Percentiles rank a stretch among this genome's conserved stretches.
These are phyloP conservation scores for Drosophila atripex DNA, from an alignment of 2,888 invertebrate genomes.

Conservation along the genomic window DNA sequence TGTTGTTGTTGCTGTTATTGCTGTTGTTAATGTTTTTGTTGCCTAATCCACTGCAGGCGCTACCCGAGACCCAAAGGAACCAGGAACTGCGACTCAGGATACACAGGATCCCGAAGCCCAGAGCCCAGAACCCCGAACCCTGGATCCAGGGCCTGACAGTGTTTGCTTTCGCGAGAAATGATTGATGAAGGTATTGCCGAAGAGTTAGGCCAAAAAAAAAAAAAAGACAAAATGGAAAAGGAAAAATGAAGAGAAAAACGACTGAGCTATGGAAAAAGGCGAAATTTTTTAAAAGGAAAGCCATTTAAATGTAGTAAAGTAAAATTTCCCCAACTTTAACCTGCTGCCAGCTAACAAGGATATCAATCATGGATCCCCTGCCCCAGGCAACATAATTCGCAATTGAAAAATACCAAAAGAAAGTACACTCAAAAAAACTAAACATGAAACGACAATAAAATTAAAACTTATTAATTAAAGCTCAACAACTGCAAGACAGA, in stretches of 20 bases:
- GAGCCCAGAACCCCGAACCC: slow-evolving; percentile 30
- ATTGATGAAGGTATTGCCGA: slow-evolving; percentile 73
- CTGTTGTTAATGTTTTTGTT: slow-evolving; percentile 24
- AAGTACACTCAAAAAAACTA: neutral
- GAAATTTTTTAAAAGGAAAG: slow-evolving; percentile 41
- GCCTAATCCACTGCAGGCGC: slow-evolving; percentile 75
- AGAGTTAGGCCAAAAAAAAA: slow-evolving; percentile 39
- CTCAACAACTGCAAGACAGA: neutral
- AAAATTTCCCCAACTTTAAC: slow-evolving; percentile 48
- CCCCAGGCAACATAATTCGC: neutral
- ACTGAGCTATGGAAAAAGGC: slow-evolving; percentile 15
- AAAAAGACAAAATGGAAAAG: no score
- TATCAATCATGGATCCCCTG: slow-evolving; percentile 9
- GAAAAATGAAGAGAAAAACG: slow-evolving; percentile 23
- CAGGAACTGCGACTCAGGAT: slow-evolving; percentile 26
- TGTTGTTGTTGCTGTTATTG: neutral
- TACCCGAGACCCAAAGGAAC: slow-evolving; percentile 44
- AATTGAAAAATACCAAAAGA: slow-evolving; percentile 1
- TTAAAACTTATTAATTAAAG: neutral
- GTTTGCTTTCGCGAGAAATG: slow-evolving; percentile 65
- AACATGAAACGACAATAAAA: neutral
- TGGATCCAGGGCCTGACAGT: slow-evolving; percentile 64
- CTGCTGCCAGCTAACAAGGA: slow-evolving; percentile 29
- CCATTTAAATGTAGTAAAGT: slow-evolving; percentile 67
- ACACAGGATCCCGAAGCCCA: slow-evolving; percentile 33